These are phyloP conservation scores for Danaus plexippus DNA, from an alignment of 1,140 invertebrate species.

Conservation along the genomic window DNA sequence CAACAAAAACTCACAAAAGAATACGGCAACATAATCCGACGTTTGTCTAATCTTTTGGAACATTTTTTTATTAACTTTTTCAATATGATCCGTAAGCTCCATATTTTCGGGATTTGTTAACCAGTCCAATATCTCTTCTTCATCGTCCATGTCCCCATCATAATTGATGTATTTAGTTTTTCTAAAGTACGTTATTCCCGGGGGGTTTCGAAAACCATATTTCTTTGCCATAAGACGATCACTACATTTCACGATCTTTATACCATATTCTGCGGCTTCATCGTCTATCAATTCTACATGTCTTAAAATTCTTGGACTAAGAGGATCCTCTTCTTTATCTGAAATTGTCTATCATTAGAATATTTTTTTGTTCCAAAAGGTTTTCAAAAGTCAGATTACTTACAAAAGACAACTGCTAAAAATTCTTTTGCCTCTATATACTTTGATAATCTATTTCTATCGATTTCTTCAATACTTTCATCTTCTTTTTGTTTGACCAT, in stretches of 20 bases:
- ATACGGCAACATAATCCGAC: constrained; percentile 93
- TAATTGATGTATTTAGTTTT: constrained; percentile 93
- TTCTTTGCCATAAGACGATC: constrained; percentile 95
- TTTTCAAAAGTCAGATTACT: constrained; percentile 65
- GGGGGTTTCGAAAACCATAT: constrained; percentile 90
- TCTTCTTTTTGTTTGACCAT: constrained; percentile 93
- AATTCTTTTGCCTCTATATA: constrained; percentile 94
- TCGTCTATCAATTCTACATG: constrained; percentile 93
- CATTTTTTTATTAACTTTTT: constrained; percentile 94
- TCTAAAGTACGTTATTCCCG: constrained; percentile 92
- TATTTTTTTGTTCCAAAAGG: constrained; percentile 1
- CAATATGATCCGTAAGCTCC: constrained; percentile 94
- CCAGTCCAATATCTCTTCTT: constrained; percentile 95
- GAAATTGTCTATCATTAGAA: constrained; percentile 17
- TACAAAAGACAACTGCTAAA: constrained; percentile 93
- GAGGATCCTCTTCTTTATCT: constrained; percentile 89
- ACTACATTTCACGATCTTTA: constrained; percentile 91
- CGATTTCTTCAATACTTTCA: constrained; percentile 93
- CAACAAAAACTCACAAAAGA: constrained; percentile 87
- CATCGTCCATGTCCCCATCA: constrained; percentile 93
- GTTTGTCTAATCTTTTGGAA: constrained; percentile 92
- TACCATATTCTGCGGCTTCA: constrained; percentile 92
- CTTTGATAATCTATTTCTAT: constrained; percentile 86
- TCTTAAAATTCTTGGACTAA: constrained; percentile 82
- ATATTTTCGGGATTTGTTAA: constrained; percentile 94